phyloP scores from a whole-genome alignment of 2,888 invertebrate genomes.

The Creontiades dilutus region DNA sequence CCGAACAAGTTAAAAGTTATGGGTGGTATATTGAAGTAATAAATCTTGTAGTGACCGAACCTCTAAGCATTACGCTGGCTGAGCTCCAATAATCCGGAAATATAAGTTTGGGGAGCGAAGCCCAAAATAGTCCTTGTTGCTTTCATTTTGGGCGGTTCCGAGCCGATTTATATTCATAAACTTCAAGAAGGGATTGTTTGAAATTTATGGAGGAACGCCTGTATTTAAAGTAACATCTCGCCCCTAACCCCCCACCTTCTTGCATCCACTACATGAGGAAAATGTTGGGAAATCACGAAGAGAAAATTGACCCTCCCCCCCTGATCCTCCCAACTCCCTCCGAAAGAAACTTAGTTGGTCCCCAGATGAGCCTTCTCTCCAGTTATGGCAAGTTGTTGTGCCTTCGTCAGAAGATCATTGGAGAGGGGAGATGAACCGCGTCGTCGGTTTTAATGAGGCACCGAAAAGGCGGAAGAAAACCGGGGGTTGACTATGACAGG shows the following conservation, averaged over 20 bases:
- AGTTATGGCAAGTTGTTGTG: conserved; percentile 19
- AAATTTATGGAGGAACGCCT: conserved; percentile 32
- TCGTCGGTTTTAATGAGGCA: conserved; percentile 57
- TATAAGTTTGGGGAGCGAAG: not conserved
- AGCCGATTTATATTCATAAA: conserved; percentile 52
- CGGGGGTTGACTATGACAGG: conserved; percentile 44
- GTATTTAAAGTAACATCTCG: not conserved
- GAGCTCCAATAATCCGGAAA: not conserved
- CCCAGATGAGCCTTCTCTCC: conserved; percentile 52
- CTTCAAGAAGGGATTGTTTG: conserved; percentile 9
- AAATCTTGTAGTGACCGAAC: too few species aligned
- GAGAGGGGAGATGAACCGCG: conserved; percentile 43
- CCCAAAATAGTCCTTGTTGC: not conserved
- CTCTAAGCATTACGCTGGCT: too few species aligned
- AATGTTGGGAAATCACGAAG: conserved; percentile 2
- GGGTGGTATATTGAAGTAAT: too few species aligned
- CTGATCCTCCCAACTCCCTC: not conserved
- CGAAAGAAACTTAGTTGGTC: not conserved
- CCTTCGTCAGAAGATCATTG: not conserved
- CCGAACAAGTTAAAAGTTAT: too few species aligned
- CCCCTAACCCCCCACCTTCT: not conserved
- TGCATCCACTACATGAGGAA: not conserved
- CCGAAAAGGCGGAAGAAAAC: conserved; percentile 3
- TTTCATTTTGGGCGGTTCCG: not conserved
- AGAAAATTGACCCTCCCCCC: conserved; percentile 15